Conservation (phyloP, 2,888 invertebrate genomes). For the Melinaea marsaeus region DNA sequence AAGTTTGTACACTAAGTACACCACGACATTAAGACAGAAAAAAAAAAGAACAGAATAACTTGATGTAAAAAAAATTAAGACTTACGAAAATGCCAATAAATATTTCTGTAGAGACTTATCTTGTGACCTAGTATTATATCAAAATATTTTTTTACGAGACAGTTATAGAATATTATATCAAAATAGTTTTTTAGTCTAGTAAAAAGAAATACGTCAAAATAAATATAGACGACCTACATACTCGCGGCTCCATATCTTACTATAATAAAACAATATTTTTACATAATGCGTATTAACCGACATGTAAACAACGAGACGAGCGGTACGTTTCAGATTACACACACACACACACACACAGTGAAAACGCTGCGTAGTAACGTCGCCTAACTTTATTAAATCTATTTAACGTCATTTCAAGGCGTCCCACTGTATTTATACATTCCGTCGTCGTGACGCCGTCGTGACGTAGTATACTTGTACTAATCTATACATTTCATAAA, state of each 20-base stretch:
- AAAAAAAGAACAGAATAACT: too few species aligned
- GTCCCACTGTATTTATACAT: neutral
- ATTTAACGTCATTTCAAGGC: conserved; percentile 1
- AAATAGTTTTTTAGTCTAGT: neutral
- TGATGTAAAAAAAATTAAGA: too few species aligned
- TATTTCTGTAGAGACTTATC: too few species aligned
- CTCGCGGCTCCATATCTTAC: neutral
- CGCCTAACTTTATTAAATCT: neutral
- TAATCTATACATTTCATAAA: neutral
- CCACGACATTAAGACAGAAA: too few species aligned
- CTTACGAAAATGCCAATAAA: too few species aligned
- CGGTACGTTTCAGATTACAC: conserved; percentile 11
- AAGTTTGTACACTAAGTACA: too few species aligned
- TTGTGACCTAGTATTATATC: too few species aligned
- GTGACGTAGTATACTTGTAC: neutral
- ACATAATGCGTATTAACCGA: conserved; percentile 2
- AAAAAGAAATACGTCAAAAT: neutral
- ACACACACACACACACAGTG: conserved; percentile 21
- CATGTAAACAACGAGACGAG: neutral
- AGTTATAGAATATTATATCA: neutral
- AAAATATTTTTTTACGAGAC: too few species aligned
- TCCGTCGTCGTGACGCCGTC: conserved; percentile 3
- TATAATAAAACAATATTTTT: neutral
- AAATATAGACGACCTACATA: neutral
- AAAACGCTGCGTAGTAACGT: too few species aligned